Percentiles rank a stretch among this genome's conserved stretches.
These are phyloP conservation scores for Vultur gryphus DNA, from an alignment of 2,797 vertebrate species.

Conservation along the genomic window DNA sequence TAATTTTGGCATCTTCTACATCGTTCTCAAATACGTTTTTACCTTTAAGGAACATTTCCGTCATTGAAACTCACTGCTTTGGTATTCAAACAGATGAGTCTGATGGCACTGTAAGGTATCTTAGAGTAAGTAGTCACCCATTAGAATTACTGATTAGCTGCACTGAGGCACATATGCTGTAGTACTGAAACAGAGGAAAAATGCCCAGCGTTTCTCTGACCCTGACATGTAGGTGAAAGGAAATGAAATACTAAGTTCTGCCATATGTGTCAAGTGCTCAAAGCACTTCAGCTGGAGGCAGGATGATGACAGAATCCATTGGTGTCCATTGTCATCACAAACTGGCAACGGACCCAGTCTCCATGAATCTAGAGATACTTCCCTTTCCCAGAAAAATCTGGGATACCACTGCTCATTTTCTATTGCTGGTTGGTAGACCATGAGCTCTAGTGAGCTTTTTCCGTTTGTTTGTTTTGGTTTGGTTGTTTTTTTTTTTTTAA, in stretches of 20 bases:
- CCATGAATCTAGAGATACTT: neutral
- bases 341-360: neutral
- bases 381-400: neutral
- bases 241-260: neutral
- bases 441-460: neutral
- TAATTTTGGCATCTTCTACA: neutral
- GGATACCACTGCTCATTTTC: neutral
- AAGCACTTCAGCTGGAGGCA: neutral
- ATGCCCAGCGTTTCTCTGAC: neutral
- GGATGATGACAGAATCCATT: neutral
- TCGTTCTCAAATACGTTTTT: neutral
- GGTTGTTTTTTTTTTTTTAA: neutral
- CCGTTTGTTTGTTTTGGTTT: neutral
- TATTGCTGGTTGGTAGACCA: neutral
- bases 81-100: neutral
- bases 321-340: neutral
- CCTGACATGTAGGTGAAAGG: neutral
- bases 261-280: neutral
- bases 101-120: neutral
- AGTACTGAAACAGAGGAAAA: neutral
- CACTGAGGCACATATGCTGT: neutral
- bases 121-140: neutral
- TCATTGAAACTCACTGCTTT: neutral
- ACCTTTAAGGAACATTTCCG: neutral
- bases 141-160: slow-evolving; percentile 34